Percentiles rank a stretch among this genome's conserved stretches.
These are phyloP conservation scores for Myiagra hebetior DNA, from an alignment of 2,113 vertebrate genomes.

Conservation along the genomic window DNA sequence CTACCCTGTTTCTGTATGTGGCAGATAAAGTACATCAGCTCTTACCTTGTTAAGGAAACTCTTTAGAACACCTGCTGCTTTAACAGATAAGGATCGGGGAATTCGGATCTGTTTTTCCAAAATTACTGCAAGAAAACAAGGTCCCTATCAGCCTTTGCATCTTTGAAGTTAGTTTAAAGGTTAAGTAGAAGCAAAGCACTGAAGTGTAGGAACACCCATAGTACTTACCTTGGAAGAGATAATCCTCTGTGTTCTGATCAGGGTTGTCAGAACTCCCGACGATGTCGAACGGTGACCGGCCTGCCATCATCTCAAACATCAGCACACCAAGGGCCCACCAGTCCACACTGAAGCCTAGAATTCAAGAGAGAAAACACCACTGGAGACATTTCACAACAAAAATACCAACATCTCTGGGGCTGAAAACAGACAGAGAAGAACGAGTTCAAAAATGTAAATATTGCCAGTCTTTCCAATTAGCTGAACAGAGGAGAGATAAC, in stretches of 20 bases:
- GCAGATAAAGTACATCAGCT: background rate
- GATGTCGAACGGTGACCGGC: slow-evolving; percentile 95
- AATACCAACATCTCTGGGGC: background rate
- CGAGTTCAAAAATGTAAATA: fast-evolving
- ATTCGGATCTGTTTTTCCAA: slow-evolving; percentile 99
- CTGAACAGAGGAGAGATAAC: background rate
- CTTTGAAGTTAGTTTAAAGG: background rate
- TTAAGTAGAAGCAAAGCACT: background rate
- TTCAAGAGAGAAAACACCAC: slow-evolving; percentile 15
- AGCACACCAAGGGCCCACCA: slow-evolving; percentile 98
- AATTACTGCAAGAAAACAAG: slow-evolving; percentile 83
- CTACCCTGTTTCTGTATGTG: background rate
- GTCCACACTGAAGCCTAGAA: slow-evolving; percentile 91
- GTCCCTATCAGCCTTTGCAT: background rate
- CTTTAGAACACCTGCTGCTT: slow-evolving; percentile 97
- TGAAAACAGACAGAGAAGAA: background rate
- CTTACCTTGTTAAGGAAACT: slow-evolving; percentile 98
- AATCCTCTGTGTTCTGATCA: slow-evolving; percentile 99
- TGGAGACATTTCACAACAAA: background rate
- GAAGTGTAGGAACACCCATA: background rate
- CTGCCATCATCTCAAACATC: slow-evolving; percentile 99
- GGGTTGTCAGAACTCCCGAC: slow-evolving; percentile 98
- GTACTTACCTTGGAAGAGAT: slow-evolving; percentile 95
- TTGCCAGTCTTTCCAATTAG: background rate
- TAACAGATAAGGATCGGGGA: slow-evolving; percentile 95